Evolutionary conservation across 1,140 invertebrate species (phyloP), one percentile per base, ranked within the genome.

Genomic region (Diachasmimorpha longicaudata): DNA sequence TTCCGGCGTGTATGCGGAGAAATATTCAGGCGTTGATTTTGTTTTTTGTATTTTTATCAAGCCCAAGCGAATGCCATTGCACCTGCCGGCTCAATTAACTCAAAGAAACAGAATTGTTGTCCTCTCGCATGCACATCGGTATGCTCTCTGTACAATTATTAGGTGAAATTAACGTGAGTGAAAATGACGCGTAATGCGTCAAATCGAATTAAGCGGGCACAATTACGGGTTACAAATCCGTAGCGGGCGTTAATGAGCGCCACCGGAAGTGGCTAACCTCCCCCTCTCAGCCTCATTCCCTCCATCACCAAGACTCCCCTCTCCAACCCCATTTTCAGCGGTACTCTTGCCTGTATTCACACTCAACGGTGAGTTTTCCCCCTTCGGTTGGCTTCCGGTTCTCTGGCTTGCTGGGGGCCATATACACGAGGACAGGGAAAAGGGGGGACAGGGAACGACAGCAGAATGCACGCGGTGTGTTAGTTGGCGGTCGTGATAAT

Each of bases 211-310:
- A 87, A 86, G 79, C 81, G 82, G 79, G 78, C 78, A 81, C 85
- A 85, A 87, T 88, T 87, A 86, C 82, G 77, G 76, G 80, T 79
- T 85, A 86, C 85, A 88, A 88, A 88, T 88, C 86, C 86, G 83
- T 85, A 84, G 81, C 77, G 80, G 78, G 80, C 80, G 86, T 87
- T 89, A 88, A 89, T 89, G 86, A 89, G 85, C 84, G 86, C 86
- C 85, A 76, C 81, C 86, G 87, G 87, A 89, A 88, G 84, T 83
- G 82, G 70, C 74, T 52, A 37, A 42, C 70, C 66, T 55, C 48
- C 39, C 72, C 42, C 52, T 42, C 48, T 10, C 44, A 6, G 2
- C 48, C 14, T 52, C 19, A 4, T 48, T 3, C 31, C 52, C 55
- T 14, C 39, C 21, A 5, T 23, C 67, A 8, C 70, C 63, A 13